phyloP scores from a whole-genome alignment of 2,888 invertebrate species.

The Latrodectus hesperus region DNA sequence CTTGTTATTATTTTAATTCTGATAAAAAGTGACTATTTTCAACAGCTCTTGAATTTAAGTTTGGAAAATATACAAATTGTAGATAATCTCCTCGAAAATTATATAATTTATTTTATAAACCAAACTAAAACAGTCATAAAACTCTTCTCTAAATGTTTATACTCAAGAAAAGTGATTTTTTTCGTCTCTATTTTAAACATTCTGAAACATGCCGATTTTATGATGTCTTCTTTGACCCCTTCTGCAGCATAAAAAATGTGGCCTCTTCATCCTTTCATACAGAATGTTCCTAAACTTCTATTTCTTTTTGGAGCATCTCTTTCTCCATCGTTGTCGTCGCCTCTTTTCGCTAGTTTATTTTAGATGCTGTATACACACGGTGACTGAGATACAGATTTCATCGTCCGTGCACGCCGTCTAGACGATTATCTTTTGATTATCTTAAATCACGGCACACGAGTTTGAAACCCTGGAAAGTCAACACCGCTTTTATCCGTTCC shows the following conservation, averaged over 20 bases:
- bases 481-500: too few relatives aligned
- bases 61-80: too few relatives aligned
- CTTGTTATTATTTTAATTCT: too few relatives aligned
- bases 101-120: too few relatives aligned
- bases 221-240: not conserved
- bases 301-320: not conserved
- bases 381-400: not conserved
- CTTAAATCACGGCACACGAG: not conserved
- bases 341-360: slow-evolving; percentile 40
- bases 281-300: not conserved
- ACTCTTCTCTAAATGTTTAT: too few relatives aligned
- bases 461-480: not conserved
- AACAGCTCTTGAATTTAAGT: too few relatives aligned
- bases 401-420: slow-evolving; percentile 13
- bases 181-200: too few relatives aligned
- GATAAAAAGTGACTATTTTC: too few relatives aligned
- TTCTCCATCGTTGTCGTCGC: slow-evolving; percentile 17
- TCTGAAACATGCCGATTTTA: too few relatives aligned
- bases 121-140: too few relatives aligned
- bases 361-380: slow-evolving; percentile 2
- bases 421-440: slow-evolving; percentile 41
- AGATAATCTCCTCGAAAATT: too few relatives aligned
- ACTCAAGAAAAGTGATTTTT: too few relatives aligned
- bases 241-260: not conserved
- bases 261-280: not conserved